Conservation (phyloP, 2,113 vertebrate species). For the Lampris megalopsis region DNA sequence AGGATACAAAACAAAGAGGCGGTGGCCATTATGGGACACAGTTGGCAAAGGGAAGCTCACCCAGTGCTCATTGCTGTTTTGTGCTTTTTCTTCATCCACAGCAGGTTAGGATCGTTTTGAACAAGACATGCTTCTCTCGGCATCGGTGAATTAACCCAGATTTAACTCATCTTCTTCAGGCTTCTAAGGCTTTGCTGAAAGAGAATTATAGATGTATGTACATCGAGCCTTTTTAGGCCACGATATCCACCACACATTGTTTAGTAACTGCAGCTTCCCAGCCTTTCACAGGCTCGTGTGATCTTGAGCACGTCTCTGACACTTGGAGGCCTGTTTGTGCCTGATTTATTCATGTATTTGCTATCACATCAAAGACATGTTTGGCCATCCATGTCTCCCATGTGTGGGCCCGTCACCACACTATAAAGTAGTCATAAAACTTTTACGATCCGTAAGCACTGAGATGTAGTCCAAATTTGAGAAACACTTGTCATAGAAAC, state of each 20-base stretch:
- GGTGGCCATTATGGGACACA: not conserved
- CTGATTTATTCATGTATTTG: constrained; percentile 66
- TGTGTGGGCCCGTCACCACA: not conserved
- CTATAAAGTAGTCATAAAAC: constrained; percentile 9
- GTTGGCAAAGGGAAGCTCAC: not conserved
- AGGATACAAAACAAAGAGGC: constrained; percentile 27
- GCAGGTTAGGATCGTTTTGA: not conserved
- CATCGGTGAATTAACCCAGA: not conserved
- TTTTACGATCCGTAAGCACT: constrained; percentile 12
- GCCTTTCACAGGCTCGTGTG: constrained; percentile 43
- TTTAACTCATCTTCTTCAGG: not conserved
- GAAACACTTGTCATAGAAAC: too few relatives aligned
- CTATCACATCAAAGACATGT: constrained; percentile 41
- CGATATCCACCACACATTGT: constrained; percentile 22
- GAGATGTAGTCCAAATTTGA: not conserved
- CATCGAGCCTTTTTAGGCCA: not conserved
- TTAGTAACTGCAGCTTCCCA: constrained; percentile 49
- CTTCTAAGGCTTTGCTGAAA: not conserved
- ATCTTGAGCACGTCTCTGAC: constrained; percentile 56
- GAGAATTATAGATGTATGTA: constrained; percentile 28
- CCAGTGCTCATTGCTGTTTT: not conserved
- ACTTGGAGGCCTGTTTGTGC: constrained; percentile 42
- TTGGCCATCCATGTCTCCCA: constrained; percentile 48
- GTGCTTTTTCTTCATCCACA: constrained; percentile 16
- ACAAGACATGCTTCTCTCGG: not conserved